Evolutionary conservation across 2,113 vertebrate genomes (phyloP).

Genomic region (Vireo altiloquus): DNA sequence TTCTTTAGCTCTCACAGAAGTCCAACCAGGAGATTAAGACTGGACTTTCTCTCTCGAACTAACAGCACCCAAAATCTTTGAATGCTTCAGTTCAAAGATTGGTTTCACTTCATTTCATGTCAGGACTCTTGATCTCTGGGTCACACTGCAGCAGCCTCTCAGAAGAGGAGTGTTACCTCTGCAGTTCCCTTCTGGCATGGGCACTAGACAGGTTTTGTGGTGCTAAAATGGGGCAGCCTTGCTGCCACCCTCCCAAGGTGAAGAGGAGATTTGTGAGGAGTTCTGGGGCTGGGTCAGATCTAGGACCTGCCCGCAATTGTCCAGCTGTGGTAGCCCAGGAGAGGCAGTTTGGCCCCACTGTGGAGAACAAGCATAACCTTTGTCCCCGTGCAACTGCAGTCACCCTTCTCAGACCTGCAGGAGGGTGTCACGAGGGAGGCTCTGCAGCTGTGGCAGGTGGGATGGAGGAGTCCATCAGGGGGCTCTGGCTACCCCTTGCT

Average conservation of each 20-base stretch:
- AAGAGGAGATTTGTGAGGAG: background rate
- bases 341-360: background rate
- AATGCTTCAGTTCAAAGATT: background rate
- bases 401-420: background rate
- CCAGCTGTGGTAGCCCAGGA: background rate
- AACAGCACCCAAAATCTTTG: background rate
- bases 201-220: background rate
- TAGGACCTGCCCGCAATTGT: background rate
- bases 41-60: background rate
- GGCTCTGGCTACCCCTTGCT: background rate
- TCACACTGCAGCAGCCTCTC: background rate
- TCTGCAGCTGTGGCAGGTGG: background rate
- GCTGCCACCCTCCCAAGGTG: background rate
- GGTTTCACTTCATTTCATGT: background rate
- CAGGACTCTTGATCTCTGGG: background rate
- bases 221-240: background rate
- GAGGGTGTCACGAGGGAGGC: background rate
- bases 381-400: background rate
- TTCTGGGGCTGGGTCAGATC: background rate
- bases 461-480: rapidly evolving
- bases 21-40: background rate
- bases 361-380: background rate
- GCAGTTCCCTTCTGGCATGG: background rate
- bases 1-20: background rate
- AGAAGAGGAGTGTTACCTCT: background rate